Conservation (phyloP, 1,140 invertebrate species). For the Drosophila mojavensis region DNA sequence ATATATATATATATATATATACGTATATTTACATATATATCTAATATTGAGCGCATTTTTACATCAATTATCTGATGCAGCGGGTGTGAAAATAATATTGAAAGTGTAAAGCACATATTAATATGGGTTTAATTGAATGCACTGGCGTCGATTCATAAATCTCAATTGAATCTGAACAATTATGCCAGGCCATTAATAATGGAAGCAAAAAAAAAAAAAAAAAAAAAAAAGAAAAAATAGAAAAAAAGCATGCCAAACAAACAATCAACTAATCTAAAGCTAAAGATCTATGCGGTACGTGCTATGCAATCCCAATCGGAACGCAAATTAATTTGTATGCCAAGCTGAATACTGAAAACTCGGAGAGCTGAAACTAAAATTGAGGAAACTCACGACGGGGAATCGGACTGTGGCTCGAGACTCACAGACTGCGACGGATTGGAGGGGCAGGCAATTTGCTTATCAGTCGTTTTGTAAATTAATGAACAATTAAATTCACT, state of each 20-base stretch:
- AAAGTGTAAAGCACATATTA: constrained; percentile 12
- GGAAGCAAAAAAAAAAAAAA: constrained; percentile 58
- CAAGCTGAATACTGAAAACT: constrained; percentile 38
- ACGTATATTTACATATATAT: not conserved
- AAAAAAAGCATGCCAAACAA: constrained; percentile 51
- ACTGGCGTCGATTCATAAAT: constrained; percentile 52
- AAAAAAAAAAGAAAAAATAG: too few relatives aligned
- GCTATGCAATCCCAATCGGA: constrained; percentile 38
- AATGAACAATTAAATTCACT: constrained; percentile 25
- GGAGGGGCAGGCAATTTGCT: constrained; percentile 7
- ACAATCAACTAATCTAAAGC: constrained; percentile 56
- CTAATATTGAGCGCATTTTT: not conserved
- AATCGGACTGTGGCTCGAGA: not conserved
- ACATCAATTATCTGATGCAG: not conserved
- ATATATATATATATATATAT: too few relatives aligned
- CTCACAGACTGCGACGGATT: not conserved
- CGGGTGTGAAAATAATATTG: constrained; percentile 19
- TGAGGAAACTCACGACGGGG: constrained; percentile 5
- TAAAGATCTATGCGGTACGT: constrained; percentile 61
- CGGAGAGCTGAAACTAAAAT: constrained; percentile 7
- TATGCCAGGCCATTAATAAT: constrained; percentile 74
- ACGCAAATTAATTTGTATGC: constrained; percentile 74
- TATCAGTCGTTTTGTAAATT: constrained; percentile 19
- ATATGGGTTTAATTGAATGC: constrained; percentile 55
- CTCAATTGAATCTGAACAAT: constrained; percentile 77